phyloP scores from a whole-genome alignment of 2,888 invertebrate species.

The Sympetrum striolatum region DNA sequence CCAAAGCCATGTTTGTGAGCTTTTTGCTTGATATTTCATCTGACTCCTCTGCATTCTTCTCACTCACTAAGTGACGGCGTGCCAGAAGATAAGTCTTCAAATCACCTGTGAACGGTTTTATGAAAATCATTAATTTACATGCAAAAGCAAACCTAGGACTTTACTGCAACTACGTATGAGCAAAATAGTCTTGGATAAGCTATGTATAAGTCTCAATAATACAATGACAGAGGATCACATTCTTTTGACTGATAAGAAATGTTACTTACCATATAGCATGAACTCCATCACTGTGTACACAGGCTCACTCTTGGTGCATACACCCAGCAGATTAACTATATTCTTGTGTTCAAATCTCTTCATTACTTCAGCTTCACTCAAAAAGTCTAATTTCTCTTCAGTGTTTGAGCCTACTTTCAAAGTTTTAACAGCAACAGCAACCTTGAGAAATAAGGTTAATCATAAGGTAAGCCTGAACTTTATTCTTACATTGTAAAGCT shows the following conservation, averaged over 20 bases:
- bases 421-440: slow-evolving; percentile 88
- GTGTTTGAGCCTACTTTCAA: slow-evolving; percentile 81
- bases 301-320: slow-evolving; percentile 86
- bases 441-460: slow-evolving; percentile 50
- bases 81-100: slow-evolving; percentile 87
- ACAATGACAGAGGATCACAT: no score
- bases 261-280: slow-evolving; percentile 76
- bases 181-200: not conserved
- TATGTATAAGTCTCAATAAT: no score
- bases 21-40: slow-evolving; percentile 81
- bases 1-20: slow-evolving; percentile 86
- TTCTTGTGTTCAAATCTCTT: slow-evolving; percentile 91
- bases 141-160: not conserved
- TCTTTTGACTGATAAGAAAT: not conserved
- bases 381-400: slow-evolving; percentile 88
- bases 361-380: slow-evolving; percentile 94
- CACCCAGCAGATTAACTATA: slow-evolving; percentile 82
- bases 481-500: no score
- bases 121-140: not conserved
- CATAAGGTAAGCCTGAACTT: not conserved
- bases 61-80: slow-evolving; percentile 80
- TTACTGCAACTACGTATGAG: no score
- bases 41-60: slow-evolving; percentile 68
- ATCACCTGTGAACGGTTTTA: slow-evolving; percentile 65
- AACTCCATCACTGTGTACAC: slow-evolving; percentile 94